Evolutionary conservation across 2,797 vertebrate genomes (phyloP).

Genomic region (Danio jaintianensis): DNA sequence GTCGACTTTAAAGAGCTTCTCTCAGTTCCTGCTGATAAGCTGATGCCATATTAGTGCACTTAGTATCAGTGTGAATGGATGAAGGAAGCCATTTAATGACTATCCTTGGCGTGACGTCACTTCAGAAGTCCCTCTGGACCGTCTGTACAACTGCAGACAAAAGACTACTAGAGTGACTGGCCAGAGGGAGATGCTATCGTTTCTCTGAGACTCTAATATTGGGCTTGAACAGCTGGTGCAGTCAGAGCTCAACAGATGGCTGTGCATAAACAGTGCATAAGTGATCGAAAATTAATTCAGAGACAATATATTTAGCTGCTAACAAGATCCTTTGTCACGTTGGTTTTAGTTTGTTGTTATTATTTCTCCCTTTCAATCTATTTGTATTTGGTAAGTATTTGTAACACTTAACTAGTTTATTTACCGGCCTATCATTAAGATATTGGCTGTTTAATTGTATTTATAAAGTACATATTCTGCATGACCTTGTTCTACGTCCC

Average conservation of each 20-base stretch:
- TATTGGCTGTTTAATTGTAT: too few relatives aligned
- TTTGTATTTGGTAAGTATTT: neutral
- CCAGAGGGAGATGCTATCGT: neutral
- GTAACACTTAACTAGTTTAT: too few relatives aligned
- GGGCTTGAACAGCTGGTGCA: conserved; percentile 56
- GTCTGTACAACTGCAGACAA: conserved; percentile 60
- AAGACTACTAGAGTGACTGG: conserved; percentile 43
- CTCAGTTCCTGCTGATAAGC: conserved; percentile 49
- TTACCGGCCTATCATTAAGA: too few relatives aligned
- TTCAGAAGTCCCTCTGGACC: conserved; percentile 52
- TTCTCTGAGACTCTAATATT: conserved; percentile 18
- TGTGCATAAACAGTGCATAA: conserved; percentile 54
- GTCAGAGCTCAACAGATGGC: conserved; percentile 60
- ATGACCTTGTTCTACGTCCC: too few relatives aligned
- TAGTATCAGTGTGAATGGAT: conserved; percentile 64
- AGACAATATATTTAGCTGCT: conserved; percentile 44
- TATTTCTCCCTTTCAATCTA: neutral
- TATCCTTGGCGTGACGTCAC: conserved; percentile 65
- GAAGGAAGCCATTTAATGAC: conserved; percentile 67
- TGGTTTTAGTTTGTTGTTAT: conserved; percentile 1
- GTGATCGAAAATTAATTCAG: conserved; percentile 51
- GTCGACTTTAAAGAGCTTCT: conserved; percentile 35
- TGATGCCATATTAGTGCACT: conserved; percentile 53
- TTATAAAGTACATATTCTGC: too few relatives aligned
- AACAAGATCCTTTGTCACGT: conserved; percentile 39